Evolutionary conservation across 2,113 vertebrate species (phyloP), one percentile per base, ranked within the genome.

Genomic region (Pitta sordida): DNA sequence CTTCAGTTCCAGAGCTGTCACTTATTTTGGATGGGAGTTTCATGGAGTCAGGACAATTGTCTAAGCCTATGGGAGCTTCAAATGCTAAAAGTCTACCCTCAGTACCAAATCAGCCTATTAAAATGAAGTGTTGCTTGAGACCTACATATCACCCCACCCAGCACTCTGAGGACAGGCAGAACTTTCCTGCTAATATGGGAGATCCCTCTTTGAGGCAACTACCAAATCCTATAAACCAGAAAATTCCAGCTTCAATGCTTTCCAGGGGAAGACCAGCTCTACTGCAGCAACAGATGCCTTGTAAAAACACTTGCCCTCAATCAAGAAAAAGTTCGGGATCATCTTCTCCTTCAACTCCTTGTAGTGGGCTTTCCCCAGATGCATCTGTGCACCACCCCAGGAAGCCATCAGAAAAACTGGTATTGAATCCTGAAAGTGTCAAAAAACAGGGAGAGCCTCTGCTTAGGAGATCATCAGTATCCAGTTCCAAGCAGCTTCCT

Each of bases 1-100:
- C 99, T 32, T 98, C 98, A 11, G 99, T 99, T 80, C 99, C 99
- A 7, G 99, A 99, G 88, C 98, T 99, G n/a, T 99, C 99, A 3
- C 96, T 99, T 90, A 97, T 99, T 82, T 97, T 99, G 67, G 98
- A 99, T 83, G 97, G 97, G 49, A 98, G 97, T 86, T 98, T 98
- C 23, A 21, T 83, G 75, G 98, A 98, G 60, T 84, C 96, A 24
- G 95, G 88, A 65, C 78, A 94, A 59, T 30, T n/a, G 0, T 55
- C 96, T 51, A 95, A 95, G 23, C 65, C 96, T 21, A 3, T 83
- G 48, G 95, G 92, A 46, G 68, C 94, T 53, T 13, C 77, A 48
- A 70, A 62, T 87, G 86, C 59, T 86, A 95, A 94, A 89, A 95
- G 60, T 53, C 62, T 90, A 39, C 86, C 91, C 48, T 73, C 93